Evolutionary conservation across 2,888 invertebrate genomes (phyloP), one percentile per base, ranked within the genome.

Genomic region (Agrilus mali): DNA sequence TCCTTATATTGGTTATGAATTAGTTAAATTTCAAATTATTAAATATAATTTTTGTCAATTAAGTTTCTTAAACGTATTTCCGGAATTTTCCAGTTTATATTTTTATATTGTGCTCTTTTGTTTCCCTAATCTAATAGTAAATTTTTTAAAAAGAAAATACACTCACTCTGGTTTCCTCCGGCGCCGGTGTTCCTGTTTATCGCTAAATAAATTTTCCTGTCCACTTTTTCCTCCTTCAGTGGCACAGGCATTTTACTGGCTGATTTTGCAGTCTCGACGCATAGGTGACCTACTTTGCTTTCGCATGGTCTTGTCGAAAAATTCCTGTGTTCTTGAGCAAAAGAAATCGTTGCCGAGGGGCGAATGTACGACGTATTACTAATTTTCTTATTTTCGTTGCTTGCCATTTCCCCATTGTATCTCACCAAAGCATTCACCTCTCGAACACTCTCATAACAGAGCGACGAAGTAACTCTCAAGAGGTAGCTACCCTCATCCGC

Each of bases 171-270:
- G 39, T 46, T 36, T 41, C 46, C 44, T 15, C 36, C 40, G 14
- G 31, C 33, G 16, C 36, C 8, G 22, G 50, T 44, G 14, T 69
- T 73, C 55, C 75, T 80, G 64, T 80, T 82, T 61, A 82, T 82
- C 40, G 78, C 77, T 54, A 86, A 69, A 64, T 79, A 82, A 56
- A 85, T 72, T 49, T 69, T 72, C 50, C 73, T 65, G 53, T 78
- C 74, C 20, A 72, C 66, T 15, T 59, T 57, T 8, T 57, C 55
- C 36, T 60, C 60, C 10, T 67, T 60, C 40, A 82, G 62, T 44
- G 67, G 66, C n/a, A 59, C 55, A 4, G 76, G 71, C 47, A 81
- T 64, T 53, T 71, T 71, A 10, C 65, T 64, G 27, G 72, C 56
- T 1, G 75, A 69, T 49, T 72, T 72, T 49, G 79, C 63, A 58